These are phyloP conservation scores for Drosophila fuyamai DNA, from an alignment of 1,140 invertebrate genomes.

Conservation along the genomic window DNA sequence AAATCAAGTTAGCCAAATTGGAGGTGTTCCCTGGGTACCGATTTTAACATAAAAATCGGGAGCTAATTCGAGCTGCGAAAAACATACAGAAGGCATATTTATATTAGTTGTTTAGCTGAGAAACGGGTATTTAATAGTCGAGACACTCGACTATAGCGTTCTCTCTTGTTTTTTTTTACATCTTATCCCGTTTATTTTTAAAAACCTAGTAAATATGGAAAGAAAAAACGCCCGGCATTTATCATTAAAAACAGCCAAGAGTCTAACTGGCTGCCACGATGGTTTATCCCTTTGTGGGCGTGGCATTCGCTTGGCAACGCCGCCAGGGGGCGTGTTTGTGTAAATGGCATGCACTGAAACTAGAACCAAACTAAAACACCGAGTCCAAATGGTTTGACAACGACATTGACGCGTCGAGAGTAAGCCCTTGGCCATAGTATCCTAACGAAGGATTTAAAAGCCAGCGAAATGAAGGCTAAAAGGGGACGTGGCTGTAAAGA, in stretches of 20 bases:
- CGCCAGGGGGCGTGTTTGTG: conserved; percentile 38
- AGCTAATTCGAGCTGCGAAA: too few relatives aligned
- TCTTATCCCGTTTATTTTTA: too few relatives aligned
- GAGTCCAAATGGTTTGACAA: conserved; percentile 53
- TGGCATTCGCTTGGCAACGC: conserved; percentile 12
- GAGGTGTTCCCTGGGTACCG: too few relatives aligned
- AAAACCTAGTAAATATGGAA: too few relatives aligned
- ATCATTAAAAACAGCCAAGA: conserved; percentile 53
- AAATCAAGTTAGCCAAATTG: too few relatives aligned
- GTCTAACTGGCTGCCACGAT: conserved; percentile 27
- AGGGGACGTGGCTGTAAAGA: conserved; percentile 33
- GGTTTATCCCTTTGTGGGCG: conserved; percentile 38
- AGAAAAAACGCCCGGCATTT: conserved; percentile 36
- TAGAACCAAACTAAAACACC: conserved; percentile 16
- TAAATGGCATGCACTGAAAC: conserved; percentile 56
- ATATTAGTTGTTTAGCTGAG: too few relatives aligned
- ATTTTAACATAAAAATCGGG: too few relatives aligned
- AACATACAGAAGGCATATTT: too few relatives aligned
- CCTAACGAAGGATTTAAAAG: conserved; percentile 20
- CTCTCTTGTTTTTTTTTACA: too few relatives aligned
- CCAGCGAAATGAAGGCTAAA: conserved; percentile 10
- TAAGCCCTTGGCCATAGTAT: conserved; percentile 18
- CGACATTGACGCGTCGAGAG: conserved; percentile 35
- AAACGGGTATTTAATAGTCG: too few relatives aligned
- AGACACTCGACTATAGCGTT: too few relatives aligned